These are phyloP conservation scores for Zoanthus sansibaricus DNA, from an alignment of 92 coral and sea anemone species.

Conservation along the genomic window DNA sequence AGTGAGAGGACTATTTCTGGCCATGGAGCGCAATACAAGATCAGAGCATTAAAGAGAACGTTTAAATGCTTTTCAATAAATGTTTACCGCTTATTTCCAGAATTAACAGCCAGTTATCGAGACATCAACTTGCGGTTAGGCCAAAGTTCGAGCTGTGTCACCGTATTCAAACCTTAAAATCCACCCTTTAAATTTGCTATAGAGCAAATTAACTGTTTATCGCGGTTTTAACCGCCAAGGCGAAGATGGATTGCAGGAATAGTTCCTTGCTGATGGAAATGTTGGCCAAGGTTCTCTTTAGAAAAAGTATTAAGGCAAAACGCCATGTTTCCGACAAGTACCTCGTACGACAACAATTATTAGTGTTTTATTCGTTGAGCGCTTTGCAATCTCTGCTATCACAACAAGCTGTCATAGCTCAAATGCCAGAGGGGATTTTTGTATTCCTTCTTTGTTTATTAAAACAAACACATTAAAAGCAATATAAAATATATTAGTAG, in stretches of 20 bases:
- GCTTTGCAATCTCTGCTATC: background rate
- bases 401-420: background rate
- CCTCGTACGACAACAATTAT: background rate
- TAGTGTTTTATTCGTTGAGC: background rate
- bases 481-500: too few species aligned
- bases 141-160: slow-evolving; percentile 12
- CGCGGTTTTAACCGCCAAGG: slow-evolving; percentile 23
- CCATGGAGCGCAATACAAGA: slow-evolving; percentile 10
- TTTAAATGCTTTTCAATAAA: background rate
- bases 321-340: background rate
- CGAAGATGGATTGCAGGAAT: background rate
- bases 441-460: background rate
- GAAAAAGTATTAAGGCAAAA: too few species aligned
- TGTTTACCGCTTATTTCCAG: background rate
- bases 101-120: background rate
- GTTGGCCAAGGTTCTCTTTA: background rate
- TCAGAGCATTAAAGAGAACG: background rate
- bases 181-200: too few species aligned
- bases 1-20: slow-evolving; percentile 1
- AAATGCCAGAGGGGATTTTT: background rate
- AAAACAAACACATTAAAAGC: background rate
- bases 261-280: background rate
- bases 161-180: background rate
- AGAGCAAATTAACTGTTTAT: slow-evolving; percentile 15
- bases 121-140: background rate